phyloP scores from a whole-genome alignment of 2,797 vertebrate species.

The Aphelocoma californica region DNA sequence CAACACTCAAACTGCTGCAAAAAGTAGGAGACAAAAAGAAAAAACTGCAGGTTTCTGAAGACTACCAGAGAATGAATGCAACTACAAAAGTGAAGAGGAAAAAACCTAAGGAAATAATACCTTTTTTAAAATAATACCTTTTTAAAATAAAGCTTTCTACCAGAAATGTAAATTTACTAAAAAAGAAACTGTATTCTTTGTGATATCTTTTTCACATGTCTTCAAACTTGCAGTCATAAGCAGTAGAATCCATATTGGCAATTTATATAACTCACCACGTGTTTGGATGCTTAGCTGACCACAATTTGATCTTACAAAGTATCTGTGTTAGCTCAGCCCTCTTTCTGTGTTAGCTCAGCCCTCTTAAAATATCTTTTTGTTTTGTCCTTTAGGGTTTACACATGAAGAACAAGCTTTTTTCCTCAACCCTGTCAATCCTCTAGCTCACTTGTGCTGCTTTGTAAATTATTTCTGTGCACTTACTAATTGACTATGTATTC shows the following conservation, averaged over 20 bases:
- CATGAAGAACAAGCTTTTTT: not conserved
- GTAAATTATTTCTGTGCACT: not conserved
- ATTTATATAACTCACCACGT: not conserved
- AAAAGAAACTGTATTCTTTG: not conserved
- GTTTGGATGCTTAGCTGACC: not conserved
- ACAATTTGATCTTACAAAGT: not conserved
- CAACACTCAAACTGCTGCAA: not conserved
- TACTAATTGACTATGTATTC: conserved; percentile 19
- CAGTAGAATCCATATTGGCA: not conserved
- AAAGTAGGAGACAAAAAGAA: not conserved
- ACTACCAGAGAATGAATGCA: not conserved
- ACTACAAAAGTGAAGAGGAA: not conserved
- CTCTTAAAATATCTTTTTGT: not conserved
- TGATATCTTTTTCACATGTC: not conserved
- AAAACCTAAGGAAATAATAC: not conserved
- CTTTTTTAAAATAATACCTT: not conserved
- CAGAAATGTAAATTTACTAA: not conserved
- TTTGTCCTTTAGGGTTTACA: not conserved
- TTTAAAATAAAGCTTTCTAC: not conserved
- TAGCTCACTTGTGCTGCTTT: not conserved
- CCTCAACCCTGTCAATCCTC: not conserved
- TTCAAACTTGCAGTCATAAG: not conserved
- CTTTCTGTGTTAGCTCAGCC: not conserved
- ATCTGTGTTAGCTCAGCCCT: no score
- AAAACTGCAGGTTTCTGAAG: not conserved